Conservation (phyloP, 1,140 invertebrate genomes). For the Diabrotica undecimpunctata region DNA sequence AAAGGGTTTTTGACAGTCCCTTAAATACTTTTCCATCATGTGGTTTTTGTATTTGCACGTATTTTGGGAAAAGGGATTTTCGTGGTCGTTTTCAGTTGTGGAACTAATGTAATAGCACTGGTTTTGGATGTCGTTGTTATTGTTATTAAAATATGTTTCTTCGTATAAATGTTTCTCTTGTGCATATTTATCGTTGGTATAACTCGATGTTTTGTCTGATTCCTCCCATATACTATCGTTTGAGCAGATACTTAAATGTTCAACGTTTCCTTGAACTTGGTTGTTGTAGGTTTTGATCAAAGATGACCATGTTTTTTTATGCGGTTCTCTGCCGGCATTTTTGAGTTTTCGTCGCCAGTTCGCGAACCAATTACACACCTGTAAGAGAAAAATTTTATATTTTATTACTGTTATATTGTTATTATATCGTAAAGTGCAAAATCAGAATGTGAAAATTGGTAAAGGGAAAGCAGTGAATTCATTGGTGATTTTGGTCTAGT, state of each 20-base stretch:
- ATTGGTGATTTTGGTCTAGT: too few species aligned
- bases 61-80: constrained; percentile 39
- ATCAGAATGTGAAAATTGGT: too few species aligned
- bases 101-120: constrained; percentile 47
- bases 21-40: constrained; percentile 57
- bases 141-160: constrained; percentile 10
- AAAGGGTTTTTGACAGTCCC: constrained; percentile 41
- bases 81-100: constrained; percentile 43
- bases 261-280: constrained; percentile 66
- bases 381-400: constrained; percentile 19
- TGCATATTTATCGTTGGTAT: constrained; percentile 9
- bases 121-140: constrained; percentile 22
- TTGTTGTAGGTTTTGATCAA: constrained; percentile 69
- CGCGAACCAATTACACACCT: constrained; percentile 76
- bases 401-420: too few species aligned
- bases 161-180: neutral
- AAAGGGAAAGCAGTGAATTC: too few species aligned
- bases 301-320: constrained; percentile 65
- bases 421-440: too few species aligned
- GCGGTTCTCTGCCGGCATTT: constrained; percentile 61
- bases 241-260: constrained; percentile 70
- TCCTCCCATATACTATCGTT: constrained; percentile 72
- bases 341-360: constrained; percentile 71
- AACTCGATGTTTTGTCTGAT: constrained; percentile 40
- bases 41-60: constrained; percentile 53